Evolutionary conservation across 2,113 vertebrate genomes (phyloP).

Genomic region (Ia io): DNA sequence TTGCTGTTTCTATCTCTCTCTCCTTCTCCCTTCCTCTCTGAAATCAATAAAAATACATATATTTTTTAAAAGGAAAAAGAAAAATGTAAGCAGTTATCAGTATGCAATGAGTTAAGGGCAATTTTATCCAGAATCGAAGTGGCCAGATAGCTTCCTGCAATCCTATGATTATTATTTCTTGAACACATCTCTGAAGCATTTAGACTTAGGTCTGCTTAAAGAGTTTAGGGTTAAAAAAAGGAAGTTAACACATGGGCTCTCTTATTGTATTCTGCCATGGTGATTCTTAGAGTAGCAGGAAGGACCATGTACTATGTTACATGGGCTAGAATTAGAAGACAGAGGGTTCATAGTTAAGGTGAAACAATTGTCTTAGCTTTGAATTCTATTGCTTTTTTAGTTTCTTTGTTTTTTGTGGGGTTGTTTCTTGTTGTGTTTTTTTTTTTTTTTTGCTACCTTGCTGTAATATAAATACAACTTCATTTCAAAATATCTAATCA

Average conservation of each 20-base stretch:
- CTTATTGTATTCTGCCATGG: conserved; percentile 48
- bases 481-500: conserved; percentile 54
- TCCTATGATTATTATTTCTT: conserved; percentile 16
- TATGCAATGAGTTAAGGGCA: not conserved
- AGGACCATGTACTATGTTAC: not conserved
- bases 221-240: conserved; percentile 42
- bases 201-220: conserved; percentile 40
- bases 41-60: too few species aligned
- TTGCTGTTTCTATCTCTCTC: too few species aligned
- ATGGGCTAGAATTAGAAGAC: conserved; percentile 17
- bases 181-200: conserved; percentile 30
- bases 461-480: conserved; percentile 48
- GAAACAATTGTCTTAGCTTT: conserved; percentile 48
- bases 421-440: too few species aligned
- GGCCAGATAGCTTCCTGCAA: not conserved
- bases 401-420: too few species aligned
- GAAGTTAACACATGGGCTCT: conserved; percentile 56
- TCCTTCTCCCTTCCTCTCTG: too few species aligned
- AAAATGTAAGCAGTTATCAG: not conserved
- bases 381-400: conserved; percentile 57
- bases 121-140: conserved; percentile 9
- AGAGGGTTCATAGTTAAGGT: conserved; percentile 7
- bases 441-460: not conserved
- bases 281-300: conserved; percentile 25
- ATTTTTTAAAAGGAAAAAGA: too few species aligned